These are phyloP conservation scores for Ceryle rudis DNA, from an alignment of 2,797 vertebrate genomes.

Conservation along the genomic window DNA sequence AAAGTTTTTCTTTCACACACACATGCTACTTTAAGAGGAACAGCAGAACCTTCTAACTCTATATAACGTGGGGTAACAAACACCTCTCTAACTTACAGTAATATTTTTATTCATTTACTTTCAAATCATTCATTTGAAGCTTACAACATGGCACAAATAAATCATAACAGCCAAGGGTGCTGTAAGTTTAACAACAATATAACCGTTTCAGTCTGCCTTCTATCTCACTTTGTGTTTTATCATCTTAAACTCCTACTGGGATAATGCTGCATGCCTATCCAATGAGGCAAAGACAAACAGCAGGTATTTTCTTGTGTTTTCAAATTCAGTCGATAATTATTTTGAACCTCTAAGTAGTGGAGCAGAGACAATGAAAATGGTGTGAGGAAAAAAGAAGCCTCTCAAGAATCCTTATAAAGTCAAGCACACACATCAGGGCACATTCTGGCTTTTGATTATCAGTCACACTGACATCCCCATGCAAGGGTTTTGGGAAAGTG, in stretches of 20 bases:
- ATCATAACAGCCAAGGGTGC: neutral
- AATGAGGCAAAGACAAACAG: conserved; percentile 15
- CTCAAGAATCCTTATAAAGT: neutral
- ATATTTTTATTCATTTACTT: conserved; percentile 24
- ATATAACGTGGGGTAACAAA: neutral
- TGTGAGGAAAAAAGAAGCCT: neutral
- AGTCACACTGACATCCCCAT: neutral
- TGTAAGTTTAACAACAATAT: conserved; percentile 1
- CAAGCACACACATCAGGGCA: neutral
- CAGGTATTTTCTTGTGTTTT: conserved; percentile 11
- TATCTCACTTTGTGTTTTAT: neutral
- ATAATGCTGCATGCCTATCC: conserved; percentile 11
- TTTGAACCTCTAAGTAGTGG: neutral
- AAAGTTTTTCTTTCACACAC: neutral
- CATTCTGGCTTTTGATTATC: neutral
- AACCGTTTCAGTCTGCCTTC: conserved; percentile 22
- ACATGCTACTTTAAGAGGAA: neutral
- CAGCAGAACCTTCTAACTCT: neutral
- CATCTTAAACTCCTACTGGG: conserved; percentile 28
- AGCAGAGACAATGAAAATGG: neutral
- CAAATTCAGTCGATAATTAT: conserved; percentile 29
- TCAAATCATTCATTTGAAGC: conserved; percentile 2
- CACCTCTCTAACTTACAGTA: neutral
- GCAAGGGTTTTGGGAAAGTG: neutral
- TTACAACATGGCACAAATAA: neutral